phyloP scores from a whole-genome alignment of 2,797 vertebrate genomes.

The Remorina albescens region DNA sequence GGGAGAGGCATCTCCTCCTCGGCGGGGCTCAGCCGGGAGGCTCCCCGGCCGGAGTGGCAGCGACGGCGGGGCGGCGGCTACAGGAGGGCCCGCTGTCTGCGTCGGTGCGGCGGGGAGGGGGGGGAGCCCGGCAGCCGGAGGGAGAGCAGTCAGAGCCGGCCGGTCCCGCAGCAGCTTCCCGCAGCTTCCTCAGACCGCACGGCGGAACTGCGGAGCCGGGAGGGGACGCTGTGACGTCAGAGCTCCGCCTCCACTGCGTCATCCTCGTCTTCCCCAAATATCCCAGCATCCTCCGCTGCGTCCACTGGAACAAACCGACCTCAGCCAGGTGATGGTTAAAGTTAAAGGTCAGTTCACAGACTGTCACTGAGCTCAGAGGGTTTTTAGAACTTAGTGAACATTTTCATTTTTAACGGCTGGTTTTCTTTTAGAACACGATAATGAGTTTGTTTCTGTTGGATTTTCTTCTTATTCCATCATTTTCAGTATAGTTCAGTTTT shows the following conservation, averaged over 20 bases:
- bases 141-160: constrained; percentile 10
- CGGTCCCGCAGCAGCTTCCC: constrained; percentile 13
- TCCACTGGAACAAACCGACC: not conserved
- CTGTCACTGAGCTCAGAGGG: too few species aligned
- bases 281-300: constrained; percentile 56
- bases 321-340: too few species aligned
- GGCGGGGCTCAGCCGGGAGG: constrained; percentile 42
- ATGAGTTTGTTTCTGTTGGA: too few species aligned
- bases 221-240: constrained; percentile 42
- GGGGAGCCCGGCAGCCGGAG: not conserved
- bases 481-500: too few species aligned
- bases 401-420: too few species aligned
- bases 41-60: constrained; percentile 34
- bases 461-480: too few species aligned
- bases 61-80: constrained; percentile 57
- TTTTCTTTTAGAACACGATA: too few species aligned
- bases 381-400: too few species aligned
- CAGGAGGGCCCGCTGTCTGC: constrained; percentile 37
- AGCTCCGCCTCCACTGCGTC: constrained; percentile 40
- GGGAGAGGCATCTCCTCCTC: constrained; percentile 39
- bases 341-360: too few species aligned
- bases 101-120: not conserved
- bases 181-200: constrained; percentile 30
- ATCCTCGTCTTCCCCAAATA: constrained; percentile 35
- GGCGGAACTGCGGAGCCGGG: constrained; percentile 50